Conservation (phyloP, 2,888 invertebrate species). For the Parnassius glacialis region DNA sequence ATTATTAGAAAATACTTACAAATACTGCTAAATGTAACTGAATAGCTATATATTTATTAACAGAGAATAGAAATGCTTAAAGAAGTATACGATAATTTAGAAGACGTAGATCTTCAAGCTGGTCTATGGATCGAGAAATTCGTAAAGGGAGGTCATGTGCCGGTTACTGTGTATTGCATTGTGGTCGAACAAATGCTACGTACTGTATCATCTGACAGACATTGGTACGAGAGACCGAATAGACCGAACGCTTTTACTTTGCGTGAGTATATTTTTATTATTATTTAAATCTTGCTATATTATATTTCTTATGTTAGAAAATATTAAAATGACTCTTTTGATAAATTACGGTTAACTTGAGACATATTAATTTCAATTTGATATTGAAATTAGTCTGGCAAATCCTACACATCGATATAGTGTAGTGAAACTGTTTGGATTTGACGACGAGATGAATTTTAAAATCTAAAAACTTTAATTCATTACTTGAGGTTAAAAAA, state of each 20-base stretch:
- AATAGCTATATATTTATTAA: constrained; percentile 8
- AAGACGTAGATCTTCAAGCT: constrained; percentile 92
- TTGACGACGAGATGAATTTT: too few relatives aligned
- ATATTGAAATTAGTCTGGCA: too few relatives aligned
- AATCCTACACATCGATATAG: too few relatives aligned
- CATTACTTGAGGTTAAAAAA: too few relatives aligned
- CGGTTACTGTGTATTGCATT: constrained; percentile 92
- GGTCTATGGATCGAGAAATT: constrained; percentile 91
- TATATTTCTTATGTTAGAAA: too few relatives aligned
- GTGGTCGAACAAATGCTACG: constrained; percentile 91
- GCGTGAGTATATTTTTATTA: constrained; percentile 36
- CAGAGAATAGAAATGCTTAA: constrained; percentile 42
- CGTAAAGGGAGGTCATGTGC: constrained; percentile 89
- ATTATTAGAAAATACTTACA: too few relatives aligned
- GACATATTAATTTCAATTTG: too few relatives aligned
- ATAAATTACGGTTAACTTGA: too few relatives aligned
- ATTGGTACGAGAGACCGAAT: constrained; percentile 81
- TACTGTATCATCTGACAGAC: constrained; percentile 88
- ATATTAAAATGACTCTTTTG: too few relatives aligned
- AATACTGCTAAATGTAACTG: too few relatives aligned
- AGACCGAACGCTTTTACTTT: constrained; percentile 47
- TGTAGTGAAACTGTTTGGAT: too few relatives aligned
- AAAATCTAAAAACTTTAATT: too few relatives aligned
- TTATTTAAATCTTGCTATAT: neutral
- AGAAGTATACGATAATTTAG: constrained; percentile 75